These are phyloP conservation scores for Pachymerium ferrugineum DNA, from an alignment of 2,888 invertebrate species.

Conservation along the genomic window DNA sequence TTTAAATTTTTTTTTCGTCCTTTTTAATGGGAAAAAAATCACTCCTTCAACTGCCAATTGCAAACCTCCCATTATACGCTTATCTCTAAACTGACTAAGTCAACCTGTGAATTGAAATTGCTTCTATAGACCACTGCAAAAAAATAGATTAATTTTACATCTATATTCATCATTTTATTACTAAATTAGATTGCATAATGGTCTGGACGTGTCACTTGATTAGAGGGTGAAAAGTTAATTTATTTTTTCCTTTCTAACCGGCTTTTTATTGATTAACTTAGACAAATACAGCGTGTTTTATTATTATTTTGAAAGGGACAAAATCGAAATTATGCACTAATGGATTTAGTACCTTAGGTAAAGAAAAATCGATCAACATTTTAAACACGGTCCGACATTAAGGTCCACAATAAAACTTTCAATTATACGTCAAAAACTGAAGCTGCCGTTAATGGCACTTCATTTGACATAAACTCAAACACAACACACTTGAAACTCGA, in stretches of 20 bases:
- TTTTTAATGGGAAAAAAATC: not conserved
- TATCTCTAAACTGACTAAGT: slow-evolving; percentile 18
- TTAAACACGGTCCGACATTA: not conserved
- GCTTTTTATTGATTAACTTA: too few relatives aligned
- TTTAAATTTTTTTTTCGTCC: not conserved
- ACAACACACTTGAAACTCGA: not conserved
- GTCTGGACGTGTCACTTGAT: too few relatives aligned
- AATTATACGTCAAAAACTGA: slow-evolving; percentile 24
- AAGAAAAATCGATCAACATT: not conserved
- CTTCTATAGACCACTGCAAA: not conserved
- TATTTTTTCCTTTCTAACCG: too few relatives aligned
- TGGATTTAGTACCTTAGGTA: not conserved
- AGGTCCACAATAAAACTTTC: slow-evolving; percentile 8
- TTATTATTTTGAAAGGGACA: not conserved
- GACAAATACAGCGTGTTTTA: too few relatives aligned
- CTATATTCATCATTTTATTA: too few relatives aligned
- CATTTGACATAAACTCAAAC: slow-evolving; percentile 10
- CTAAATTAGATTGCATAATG: too few relatives aligned
- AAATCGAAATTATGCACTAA: not conserved
- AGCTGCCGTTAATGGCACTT: not conserved
- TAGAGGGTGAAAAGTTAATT: too few relatives aligned
- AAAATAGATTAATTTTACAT: too few relatives aligned
- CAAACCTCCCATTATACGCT: not conserved
- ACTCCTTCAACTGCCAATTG: slow-evolving; percentile 14
- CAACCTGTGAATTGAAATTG: not conserved